Conservation (phyloP, 2,113 vertebrate species). For the Sus scrofa region DNA sequence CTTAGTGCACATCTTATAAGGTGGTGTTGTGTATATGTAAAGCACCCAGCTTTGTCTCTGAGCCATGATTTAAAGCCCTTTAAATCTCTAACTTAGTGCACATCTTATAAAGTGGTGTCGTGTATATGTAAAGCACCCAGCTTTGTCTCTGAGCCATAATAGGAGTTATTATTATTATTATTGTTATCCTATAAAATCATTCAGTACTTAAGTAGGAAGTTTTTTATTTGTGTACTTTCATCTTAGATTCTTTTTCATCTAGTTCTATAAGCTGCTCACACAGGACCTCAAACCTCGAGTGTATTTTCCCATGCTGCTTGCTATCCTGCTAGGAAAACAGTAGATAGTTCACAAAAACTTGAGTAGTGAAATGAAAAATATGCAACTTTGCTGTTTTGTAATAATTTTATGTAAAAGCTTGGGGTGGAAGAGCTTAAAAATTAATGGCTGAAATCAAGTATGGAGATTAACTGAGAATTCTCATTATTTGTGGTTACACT, state of each 20-base stretch:
- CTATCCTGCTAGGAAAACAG: neutral
- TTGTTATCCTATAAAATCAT: neutral
- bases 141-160: neutral
- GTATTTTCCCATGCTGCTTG: neutral
- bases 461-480: neutral
- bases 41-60: neutral
- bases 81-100: neutral
- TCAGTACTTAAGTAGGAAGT: neutral
- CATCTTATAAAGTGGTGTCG: neutral
- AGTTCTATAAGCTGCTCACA: neutral
- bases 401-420: neutral
- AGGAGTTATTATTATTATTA: neutral
- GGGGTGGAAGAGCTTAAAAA: neutral
- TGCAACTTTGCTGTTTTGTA: neutral
- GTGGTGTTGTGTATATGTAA: neutral
- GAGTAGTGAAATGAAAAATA: neutral
- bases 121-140: neutral
- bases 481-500: neutral
- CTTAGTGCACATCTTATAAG: neutral
- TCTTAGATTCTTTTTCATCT: neutral
- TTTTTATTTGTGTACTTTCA: neutral
- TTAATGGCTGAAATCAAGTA: neutral
- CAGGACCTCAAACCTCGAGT: neutral
- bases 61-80: neutral
- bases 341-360: neutral